Evolutionary conservation across 2,113 vertebrate species (phyloP), one percentile per base, ranked within the genome.

Genomic region (Coracopsis vasa): DNA sequence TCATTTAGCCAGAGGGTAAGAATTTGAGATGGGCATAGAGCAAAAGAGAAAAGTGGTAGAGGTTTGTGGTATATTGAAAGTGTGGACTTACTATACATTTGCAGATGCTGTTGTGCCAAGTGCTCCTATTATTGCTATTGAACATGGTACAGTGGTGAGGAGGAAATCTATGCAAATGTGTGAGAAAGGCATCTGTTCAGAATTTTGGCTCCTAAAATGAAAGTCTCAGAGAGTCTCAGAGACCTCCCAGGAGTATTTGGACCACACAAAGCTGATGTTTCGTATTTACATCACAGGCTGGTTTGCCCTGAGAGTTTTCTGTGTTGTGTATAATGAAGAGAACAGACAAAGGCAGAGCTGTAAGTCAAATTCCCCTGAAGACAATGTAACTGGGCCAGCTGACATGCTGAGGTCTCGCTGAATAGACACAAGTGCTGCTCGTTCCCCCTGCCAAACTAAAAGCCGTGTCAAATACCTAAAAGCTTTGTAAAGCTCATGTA

Each of bases 381-480:
- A 95, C 94, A 95, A 90, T 88, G 64, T 85, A 93, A 94, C 39
- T 93, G 94, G 78, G 85, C 67, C 95, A 92, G 88, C 82, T 93
- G 88, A 94, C 50, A 42, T 1, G 0, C 67, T 48, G 88, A 83
- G 45, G 31, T 31, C 80, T 83, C 48, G 15, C 71, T 80, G 90
- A 92, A 77, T 31, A 73, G 58, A 77, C 41, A 80, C 58, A 42
- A 86, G 71, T 16, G 20, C 41, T 80, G 66, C 41, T 81, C 25
- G 18, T 69, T 56, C 45, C 42, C 33, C 7, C 27, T 41, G n/a
- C 37, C 2, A 2, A 29, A 29, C 17, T 48, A 37, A 75, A 82
- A 92, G 31, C 48, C 42, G 31, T 61, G 66, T 80, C 71, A 92
- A 90, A 65, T 73, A 73, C 31, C 33, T n/a, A 82, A 67, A 72